These are phyloP conservation scores for Trissonchulus sp. DNA, from an alignment of 2,888 invertebrate genomes.

Conservation along the genomic window DNA sequence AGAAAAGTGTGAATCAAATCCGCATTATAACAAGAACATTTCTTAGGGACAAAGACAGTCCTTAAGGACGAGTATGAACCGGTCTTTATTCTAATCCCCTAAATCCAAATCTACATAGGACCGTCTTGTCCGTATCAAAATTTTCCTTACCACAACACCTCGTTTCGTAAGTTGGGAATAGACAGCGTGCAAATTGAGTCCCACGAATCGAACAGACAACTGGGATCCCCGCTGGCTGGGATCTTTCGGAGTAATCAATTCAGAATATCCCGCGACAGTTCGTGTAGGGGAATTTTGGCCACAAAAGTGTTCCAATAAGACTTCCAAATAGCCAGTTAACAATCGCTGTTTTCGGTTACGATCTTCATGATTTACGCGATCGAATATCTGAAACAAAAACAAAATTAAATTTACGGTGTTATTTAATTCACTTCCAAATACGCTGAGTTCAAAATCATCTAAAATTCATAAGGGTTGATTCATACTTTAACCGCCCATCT, in stretches of 20 bases:
- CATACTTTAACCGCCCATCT: too few species aligned
- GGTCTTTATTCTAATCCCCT: slow-evolving; percentile 59
- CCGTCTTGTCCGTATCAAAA: too few species aligned
- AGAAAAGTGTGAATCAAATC: too few species aligned
- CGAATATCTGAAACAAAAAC: slow-evolving; percentile 54
- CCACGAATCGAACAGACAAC: slow-evolving; percentile 57
- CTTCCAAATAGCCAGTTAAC: slow-evolving; percentile 60
- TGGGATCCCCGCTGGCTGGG: slow-evolving; percentile 58
- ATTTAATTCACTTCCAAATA: neutral
- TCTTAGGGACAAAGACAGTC: too few species aligned
- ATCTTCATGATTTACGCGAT: slow-evolving; percentile 55
- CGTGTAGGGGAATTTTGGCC: slow-evolving; percentile 31
- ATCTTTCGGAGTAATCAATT: slow-evolving; percentile 58
- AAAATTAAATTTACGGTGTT: neutral
- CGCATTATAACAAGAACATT: too few species aligned
- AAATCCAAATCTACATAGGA: too few species aligned
- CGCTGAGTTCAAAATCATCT: neutral
- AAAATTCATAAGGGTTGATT: too few species aligned
- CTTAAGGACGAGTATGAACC: too few species aligned
- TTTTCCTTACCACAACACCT: slow-evolving; percentile 59
- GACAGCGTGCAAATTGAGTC: slow-evolving; percentile 53
- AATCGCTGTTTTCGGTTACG: slow-evolving; percentile 56
- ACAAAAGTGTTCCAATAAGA: slow-evolving; percentile 51
- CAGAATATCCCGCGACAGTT: slow-evolving; percentile 41
- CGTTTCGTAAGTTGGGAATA: slow-evolving; percentile 55